A percentile compares a stretch with the other conserved stretches of the same genome.
Evolutionary conservation across 2,888 invertebrate genomes (phyloP).

Genomic region (Nomada ferruginata): DNA sequence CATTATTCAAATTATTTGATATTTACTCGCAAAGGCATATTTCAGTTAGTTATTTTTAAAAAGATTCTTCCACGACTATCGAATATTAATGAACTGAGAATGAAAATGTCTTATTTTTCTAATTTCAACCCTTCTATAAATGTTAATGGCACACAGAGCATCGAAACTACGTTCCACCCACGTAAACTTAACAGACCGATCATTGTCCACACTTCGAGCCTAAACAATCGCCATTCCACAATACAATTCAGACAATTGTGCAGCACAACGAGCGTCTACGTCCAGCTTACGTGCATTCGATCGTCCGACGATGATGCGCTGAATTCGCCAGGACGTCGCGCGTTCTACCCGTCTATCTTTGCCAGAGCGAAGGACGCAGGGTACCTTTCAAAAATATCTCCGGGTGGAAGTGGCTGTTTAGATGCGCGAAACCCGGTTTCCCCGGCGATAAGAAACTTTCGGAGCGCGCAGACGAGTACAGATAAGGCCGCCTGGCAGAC

Average conservation of each 20-base stretch:
- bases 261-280: background rate
- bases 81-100: too few relatives aligned
- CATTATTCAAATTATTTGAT: too few relatives aligned
- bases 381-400: background rate
- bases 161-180: background rate
- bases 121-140: background rate
- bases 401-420: background rate
- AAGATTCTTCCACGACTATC: too few relatives aligned
- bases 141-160: background rate
- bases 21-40: too few relatives aligned
- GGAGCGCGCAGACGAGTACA: conserved; percentile 43
- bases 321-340: background rate
- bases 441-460: conserved; percentile 51
- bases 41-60: too few relatives aligned
- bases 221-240: background rate
- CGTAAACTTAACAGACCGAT: background rate
- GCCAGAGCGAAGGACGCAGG: background rate
- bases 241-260: conserved; percentile 2
- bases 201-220: background rate
- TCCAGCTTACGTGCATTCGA: conserved; percentile 3
- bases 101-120: background rate
- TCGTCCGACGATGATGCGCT: background rate
- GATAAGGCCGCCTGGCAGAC: conserved; percentile 70
- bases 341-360: background rate
- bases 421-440: conserved; percentile 1